Evolutionary conservation across 2,888 invertebrate species (phyloP), one percentile per base, ranked within the genome.

Genomic region (Hipparchia semele): DNA sequence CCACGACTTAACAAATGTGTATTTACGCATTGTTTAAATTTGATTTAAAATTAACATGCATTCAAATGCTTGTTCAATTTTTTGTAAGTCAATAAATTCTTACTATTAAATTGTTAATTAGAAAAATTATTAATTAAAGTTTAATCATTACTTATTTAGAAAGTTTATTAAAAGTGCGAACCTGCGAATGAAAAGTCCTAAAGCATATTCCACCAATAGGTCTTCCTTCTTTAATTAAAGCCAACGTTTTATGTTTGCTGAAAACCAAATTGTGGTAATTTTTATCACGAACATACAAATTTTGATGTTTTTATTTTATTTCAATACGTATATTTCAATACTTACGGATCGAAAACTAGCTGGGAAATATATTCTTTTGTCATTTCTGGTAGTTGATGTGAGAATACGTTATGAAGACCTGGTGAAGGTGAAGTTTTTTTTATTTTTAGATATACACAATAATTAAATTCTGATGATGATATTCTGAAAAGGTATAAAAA

Each of bases 171-270:
- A 23, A 23, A 23, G 23, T 23, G 23, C 23, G 23, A 23, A 23
- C 94, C 88, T 96, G 99, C 2, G 97, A 96, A 12, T 97, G 96
- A 88, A 99, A 99, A 83, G 98, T 98, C 53, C 99, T 95, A 86
- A 99, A 99, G 85, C 99, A 99, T 80, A 99, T 99, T 0, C 99
- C 99, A 1, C 99, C 99, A 74, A 99, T 99, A 0, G 99, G 99
- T 78, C 97, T 95, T 73, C 97, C 96, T 83, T 98, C 97, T 87
- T 99, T 99, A 56, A 99, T 96, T 5, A 99, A 88, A 0, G 98
- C 98, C 73, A 99, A 87, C 0, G 98, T 99, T 86, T 98, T 97
- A 92, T 99, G 99, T 90, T 99, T 99, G 9, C 97, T 97, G 88
- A n/a, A 92, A 89, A 56, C 68, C 53, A 73, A 64, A 53, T n/a